phyloP scores from a whole-genome alignment of 2,888 invertebrate genomes.

The Alloplasta piceator region DNA sequence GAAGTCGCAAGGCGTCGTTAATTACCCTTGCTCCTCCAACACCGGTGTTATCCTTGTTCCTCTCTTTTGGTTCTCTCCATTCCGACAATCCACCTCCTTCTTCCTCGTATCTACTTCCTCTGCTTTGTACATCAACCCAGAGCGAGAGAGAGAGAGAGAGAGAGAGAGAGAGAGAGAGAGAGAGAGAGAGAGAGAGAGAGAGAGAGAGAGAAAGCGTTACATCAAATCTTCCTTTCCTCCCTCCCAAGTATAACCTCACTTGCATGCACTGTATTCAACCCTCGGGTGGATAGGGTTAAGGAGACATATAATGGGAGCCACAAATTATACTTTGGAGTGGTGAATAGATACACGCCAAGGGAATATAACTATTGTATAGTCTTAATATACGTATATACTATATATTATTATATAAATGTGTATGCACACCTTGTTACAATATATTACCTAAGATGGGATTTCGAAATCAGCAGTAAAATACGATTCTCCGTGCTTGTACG shows the following conservation, averaged over 20 bases:
- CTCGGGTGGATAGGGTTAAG: conserved; percentile 65
- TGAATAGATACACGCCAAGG: conserved; percentile 54
- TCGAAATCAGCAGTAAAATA: conserved; percentile 39
- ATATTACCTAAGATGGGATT: conserved; percentile 36
- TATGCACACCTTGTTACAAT: neutral
- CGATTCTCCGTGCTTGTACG: neutral
- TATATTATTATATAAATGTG: conserved; percentile 10
- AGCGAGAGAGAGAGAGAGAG: conserved; percentile 1
- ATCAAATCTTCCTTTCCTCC: conserved; percentile 56
- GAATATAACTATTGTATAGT: conserved; percentile 58
- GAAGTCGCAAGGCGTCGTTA: conserved; percentile 71
- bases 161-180: neutral
- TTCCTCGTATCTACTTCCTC: conserved; percentile 30
- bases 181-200: conserved; percentile 13
- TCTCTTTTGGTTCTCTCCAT: conserved; percentile 4
- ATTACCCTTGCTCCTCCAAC: conserved; percentile 66
- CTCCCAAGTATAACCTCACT: conserved; percentile 15
- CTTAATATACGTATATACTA: conserved; percentile 33
- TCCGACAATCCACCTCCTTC: conserved; percentile 30
- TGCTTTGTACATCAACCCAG: conserved; percentile 58
- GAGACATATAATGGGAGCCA: conserved; percentile 67
- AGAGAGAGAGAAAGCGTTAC: conserved; percentile 56
- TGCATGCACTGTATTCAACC: conserved; percentile 52
- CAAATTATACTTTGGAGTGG: conserved; percentile 67
- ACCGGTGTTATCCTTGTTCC: conserved; percentile 38